These are phyloP conservation scores for Penaeus japonicus DNA, from an alignment of 1,140 invertebrate genomes.

Conservation along the genomic window DNA sequence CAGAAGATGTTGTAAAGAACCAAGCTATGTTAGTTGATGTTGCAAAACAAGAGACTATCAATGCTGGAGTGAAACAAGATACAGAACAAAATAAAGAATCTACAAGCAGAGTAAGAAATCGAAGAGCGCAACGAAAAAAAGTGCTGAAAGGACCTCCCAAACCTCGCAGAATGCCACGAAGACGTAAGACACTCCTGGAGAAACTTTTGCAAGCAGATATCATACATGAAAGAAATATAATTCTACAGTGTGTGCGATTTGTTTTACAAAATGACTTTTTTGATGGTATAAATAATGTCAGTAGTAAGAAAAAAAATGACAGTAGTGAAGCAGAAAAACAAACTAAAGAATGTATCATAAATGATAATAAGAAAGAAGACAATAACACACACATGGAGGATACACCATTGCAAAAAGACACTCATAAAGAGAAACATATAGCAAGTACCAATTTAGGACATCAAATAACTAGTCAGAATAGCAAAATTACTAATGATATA, in stretches of 20 bases:
- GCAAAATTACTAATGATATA: too few relatives aligned
- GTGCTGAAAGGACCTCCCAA: neutral
- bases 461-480: too few relatives aligned
- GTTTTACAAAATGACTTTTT: conserved; percentile 49
- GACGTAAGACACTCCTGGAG: conserved; percentile 18
- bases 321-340: neutral
- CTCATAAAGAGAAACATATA: too few relatives aligned
- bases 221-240: conserved; percentile 48
- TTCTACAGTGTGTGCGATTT: conserved; percentile 49
- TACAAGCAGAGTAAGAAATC: neutral
- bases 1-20: neutral
- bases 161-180: neutral
- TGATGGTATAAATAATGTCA: neutral
- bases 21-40: neutral
- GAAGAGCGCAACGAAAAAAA: neutral
- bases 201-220: conserved; percentile 35
- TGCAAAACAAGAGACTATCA: neutral
- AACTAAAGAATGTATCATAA: neutral
- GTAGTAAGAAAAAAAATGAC: neutral
- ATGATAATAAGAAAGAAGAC: neutral
- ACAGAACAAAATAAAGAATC: neutral
- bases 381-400: neutral
- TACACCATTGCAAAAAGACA: too few relatives aligned
- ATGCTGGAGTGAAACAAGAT: neutral
- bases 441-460: too few relatives aligned